Evolutionary conservation across 2,797 vertebrate species (phyloP).

Genomic region (Paguma larvata): DNA sequence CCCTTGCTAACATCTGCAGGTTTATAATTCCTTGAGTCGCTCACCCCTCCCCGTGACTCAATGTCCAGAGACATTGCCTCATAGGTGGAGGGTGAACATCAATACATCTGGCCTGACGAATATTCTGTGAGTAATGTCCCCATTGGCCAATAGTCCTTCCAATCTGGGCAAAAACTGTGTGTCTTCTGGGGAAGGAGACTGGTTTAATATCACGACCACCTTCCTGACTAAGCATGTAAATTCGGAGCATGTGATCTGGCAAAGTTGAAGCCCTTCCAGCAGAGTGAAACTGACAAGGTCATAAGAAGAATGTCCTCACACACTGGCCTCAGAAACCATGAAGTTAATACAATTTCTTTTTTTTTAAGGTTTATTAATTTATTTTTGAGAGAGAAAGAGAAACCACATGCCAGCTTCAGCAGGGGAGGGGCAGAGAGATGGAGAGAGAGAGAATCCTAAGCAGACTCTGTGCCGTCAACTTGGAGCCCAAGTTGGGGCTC

Average conservation of each 20-base stretch:
- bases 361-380: too few species aligned
- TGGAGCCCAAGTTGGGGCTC: too few species aligned
- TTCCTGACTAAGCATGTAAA: constrained; percentile 12
- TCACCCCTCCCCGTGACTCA: constrained; percentile 76
- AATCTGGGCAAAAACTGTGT: constrained; percentile 51
- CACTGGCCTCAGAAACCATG: neutral
- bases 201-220: constrained; percentile 28
- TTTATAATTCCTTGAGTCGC: constrained; percentile 66
- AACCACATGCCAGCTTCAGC: too few species aligned
- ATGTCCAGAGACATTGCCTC: constrained; percentile 79
- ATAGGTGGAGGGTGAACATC: constrained; percentile 73
- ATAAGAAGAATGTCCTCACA: neutral
- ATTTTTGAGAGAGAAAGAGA: too few species aligned
- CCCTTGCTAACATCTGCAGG: constrained; percentile 72
- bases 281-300: neutral
- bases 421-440: too few species aligned
- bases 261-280: neutral
- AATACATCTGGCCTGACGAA: constrained; percentile 74
- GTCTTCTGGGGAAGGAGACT: constrained; percentile 4
- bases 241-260: neutral
- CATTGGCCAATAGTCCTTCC: constrained; percentile 47
- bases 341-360: neutral
- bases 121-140: constrained; percentile 76
- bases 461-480: too few species aligned
- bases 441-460: too few species aligned